Conservation (phyloP, 2,888 invertebrate genomes). For the Dryadula phaetusa region DNA sequence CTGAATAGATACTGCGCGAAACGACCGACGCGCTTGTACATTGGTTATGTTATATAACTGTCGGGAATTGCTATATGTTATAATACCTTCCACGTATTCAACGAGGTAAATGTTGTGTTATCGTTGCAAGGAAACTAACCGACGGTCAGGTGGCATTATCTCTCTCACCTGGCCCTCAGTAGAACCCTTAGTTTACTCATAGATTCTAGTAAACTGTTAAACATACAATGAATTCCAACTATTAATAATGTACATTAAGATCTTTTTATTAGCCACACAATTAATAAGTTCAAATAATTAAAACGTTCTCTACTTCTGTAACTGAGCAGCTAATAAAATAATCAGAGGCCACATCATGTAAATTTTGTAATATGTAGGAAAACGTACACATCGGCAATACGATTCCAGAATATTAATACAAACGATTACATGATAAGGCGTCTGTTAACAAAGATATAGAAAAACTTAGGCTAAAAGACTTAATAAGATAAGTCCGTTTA, state of each 20-base stretch:
- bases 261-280: constrained; percentile 39
- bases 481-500: constrained; percentile 29
- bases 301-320: constrained; percentile 24
- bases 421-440: constrained; percentile 36
- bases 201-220: constrained; percentile 21
- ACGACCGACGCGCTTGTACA: constrained; percentile 40
- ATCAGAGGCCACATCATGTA: constrained; percentile 36
- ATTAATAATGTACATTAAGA: constrained; percentile 27
- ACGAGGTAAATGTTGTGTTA: background rate
- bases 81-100: constrained; percentile 9
- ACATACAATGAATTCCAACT: constrained; percentile 22
- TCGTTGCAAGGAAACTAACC: constrained; percentile 18
- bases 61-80: constrained; percentile 1
- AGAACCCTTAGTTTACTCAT: constrained; percentile 27
- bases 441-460: constrained; percentile 34
- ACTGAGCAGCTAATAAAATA: constrained; percentile 39
- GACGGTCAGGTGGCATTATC: constrained; percentile 18
- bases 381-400: constrained; percentile 34
- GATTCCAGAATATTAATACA: constrained; percentile 25
- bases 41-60: constrained; percentile 1
- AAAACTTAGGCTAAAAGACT: constrained; percentile 37
- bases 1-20: constrained; percentile 33
- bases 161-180: constrained; percentile 21
- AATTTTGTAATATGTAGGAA: constrained; percentile 30
- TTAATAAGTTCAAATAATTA: constrained; percentile 19